A percentile compares a stretch with the other conserved stretches of the same genome.
These are phyloP conservation scores for Ondatra zibethicus DNA, from an alignment of 2,113 vertebrate species.

Conservation along the genomic window DNA sequence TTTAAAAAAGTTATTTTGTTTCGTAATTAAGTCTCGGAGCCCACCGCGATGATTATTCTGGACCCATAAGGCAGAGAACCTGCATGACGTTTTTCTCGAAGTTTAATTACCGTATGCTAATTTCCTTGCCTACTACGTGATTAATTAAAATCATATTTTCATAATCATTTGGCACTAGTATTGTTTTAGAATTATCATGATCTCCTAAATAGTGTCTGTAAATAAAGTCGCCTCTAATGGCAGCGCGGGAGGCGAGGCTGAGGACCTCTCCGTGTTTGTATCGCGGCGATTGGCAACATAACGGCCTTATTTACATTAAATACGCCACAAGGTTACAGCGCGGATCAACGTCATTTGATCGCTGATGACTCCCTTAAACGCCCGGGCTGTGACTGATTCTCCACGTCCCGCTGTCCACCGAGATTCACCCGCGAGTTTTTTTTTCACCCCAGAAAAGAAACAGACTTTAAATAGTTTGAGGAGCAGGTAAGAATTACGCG, in stretches of 20 bases:
- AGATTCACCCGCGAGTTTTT: slow-evolving; percentile 93
- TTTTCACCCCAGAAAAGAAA: slow-evolving; percentile 82
- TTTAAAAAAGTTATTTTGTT: slow-evolving; percentile 92
- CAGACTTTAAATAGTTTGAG: slow-evolving; percentile 92
- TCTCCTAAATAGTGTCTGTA: slow-evolving; percentile 92
- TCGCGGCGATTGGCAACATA: slow-evolving; percentile 97
- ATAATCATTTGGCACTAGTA: slow-evolving; percentile 94
- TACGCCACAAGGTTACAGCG: slow-evolving; percentile 99
- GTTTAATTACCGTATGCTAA: slow-evolving; percentile 94
- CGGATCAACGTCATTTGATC: slow-evolving; percentile 99
- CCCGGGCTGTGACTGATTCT: slow-evolving; percentile 93
- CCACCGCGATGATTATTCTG: slow-evolving; percentile 87
- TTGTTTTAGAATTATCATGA: slow-evolving; percentile 93
- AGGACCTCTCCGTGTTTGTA: slow-evolving; percentile 93
- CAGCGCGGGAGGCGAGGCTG: slow-evolving; percentile 91
- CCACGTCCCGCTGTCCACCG: slow-evolving; percentile 91
- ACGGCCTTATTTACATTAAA: slow-evolving; percentile 99
- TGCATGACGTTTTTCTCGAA: slow-evolving; percentile 90
- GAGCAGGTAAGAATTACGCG: slow-evolving; percentile 94
- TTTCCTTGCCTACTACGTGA: slow-evolving; percentile 93
- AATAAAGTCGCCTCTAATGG: slow-evolving; percentile 95
- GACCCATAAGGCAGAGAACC: slow-evolving; percentile 90
- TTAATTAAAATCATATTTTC: slow-evolving; percentile 97
- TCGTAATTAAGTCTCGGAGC: slow-evolving; percentile 90
- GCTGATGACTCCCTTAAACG: slow-evolving; percentile 99